phyloP scores from a whole-genome alignment of 2,113 vertebrate genomes.

The Salvator merianae region DNA sequence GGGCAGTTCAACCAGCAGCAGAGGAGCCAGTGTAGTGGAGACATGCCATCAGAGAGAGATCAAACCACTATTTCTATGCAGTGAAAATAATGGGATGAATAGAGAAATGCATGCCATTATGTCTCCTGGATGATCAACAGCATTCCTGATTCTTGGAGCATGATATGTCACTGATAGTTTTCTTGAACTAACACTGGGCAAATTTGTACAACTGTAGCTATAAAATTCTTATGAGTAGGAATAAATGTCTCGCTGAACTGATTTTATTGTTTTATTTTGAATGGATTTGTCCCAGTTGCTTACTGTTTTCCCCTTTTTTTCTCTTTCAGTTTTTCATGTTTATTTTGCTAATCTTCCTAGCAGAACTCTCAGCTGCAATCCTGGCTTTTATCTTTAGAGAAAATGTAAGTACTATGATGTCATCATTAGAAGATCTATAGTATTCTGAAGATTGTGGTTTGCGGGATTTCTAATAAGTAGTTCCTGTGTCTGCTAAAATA shows the following conservation, averaged over 20 bases:
- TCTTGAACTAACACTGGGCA: neutral
- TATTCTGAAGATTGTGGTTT: neutral
- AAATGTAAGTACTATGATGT: conserved; percentile 79
- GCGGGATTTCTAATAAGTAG: neutral
- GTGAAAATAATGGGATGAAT: neutral
- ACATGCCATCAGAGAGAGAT: too few relatives aligned
- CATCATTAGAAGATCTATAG: neutral
- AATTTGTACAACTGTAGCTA: neutral
- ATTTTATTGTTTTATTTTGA: neutral
- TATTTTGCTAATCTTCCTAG: conserved; percentile 93
- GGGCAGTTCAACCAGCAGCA: too few relatives aligned
- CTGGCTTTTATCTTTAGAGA: conserved; percentile 93
- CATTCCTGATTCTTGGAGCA: too few relatives aligned
- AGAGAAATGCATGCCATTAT: neutral
- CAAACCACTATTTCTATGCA: neutral
- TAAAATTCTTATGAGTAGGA: neutral
- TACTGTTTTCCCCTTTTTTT: conserved; percentile 19
- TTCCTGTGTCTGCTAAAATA: neutral
- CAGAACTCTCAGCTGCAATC: conserved; percentile 91
- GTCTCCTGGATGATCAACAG: neutral
- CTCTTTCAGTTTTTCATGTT: conserved; percentile 91
- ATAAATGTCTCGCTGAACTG: neutral
- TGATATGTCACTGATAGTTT: neutral
- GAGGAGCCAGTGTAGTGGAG: too few relatives aligned
- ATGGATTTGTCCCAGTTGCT: neutral